Conservation (phyloP, 2,113 vertebrate genomes). For the Meles meles region DNA sequence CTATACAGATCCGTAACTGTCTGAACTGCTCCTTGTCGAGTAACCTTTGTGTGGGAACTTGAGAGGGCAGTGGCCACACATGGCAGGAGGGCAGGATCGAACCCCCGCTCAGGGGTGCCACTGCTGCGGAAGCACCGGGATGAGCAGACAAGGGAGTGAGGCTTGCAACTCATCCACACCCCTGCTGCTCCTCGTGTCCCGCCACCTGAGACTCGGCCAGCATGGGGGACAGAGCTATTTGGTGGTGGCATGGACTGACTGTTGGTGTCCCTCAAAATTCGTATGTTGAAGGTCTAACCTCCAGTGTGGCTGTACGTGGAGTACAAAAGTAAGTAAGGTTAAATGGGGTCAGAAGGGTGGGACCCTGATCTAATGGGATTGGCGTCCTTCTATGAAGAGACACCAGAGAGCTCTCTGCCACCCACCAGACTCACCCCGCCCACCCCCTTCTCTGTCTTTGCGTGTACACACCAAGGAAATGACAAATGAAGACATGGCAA, state of each 20-base stretch:
- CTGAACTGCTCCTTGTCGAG: neutral
- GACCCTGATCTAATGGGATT: neutral
- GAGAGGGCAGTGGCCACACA: neutral
- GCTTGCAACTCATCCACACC: too few species aligned
- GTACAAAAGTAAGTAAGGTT: neutral
- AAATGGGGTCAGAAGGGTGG: neutral
- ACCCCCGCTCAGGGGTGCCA: too few species aligned
- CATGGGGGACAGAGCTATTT: neutral
- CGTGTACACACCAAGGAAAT: neutral
- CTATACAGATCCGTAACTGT: neutral
- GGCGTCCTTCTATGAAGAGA: neutral
- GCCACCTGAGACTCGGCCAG: neutral
- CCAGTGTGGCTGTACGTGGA: neutral
- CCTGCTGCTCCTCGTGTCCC: fast-evolving
- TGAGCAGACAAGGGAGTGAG: neutral
- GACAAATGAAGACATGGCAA: neutral
- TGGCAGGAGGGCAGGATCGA: neutral
- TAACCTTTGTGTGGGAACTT: neutral
- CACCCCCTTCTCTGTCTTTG: neutral
- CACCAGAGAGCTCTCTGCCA: neutral
- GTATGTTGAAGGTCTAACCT: neutral
- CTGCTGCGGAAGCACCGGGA: neutral
- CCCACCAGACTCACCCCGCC: neutral
- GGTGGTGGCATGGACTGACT: neutral
- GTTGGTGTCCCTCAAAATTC: neutral